Base-by-base conservation (phyloP, 2,113 vertebrate species). In the Morone chrysops region DNA sequence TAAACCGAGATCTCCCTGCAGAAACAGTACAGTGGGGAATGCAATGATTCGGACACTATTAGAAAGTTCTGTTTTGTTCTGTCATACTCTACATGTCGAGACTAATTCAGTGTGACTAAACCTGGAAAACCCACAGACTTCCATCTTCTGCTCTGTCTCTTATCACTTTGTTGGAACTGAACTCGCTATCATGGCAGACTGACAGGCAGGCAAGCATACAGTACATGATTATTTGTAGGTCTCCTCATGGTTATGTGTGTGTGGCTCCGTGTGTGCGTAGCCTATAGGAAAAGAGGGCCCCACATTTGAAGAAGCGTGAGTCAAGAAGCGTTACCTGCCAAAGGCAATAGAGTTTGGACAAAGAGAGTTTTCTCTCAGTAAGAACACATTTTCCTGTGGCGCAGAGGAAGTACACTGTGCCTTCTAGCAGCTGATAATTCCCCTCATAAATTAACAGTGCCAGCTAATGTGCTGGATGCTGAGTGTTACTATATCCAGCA, bases 251-350 rank as follows among this genome's bases (percentile, higher is more conserved):
- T 12, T 62, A 5, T 66, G n/a, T 79, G 70, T 47, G 47, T 56
- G 38, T 61, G 65, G 22, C 22, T 63, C 45, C 82, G 61, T 69
- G 41, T 63, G 57, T 60, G 60, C 71, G 75, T 18, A 36, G 72
- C 22, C n/a, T 60, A 31, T 70, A 76, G 63, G 57, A 83, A 78
- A 74, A 25, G 61, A 63, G 70, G 67, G n/a, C 70, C 62, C 36
- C 20, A 51, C 45, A 62, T 81, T 72, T 81, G 36, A 48, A 47
- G 51, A 78, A 73, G 18, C 38, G 36, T 83, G 81, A 91, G 73
- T 90, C 89, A 89, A 45, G 63, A 76, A 54, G 68, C 31, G 7
- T 82, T 70, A 75, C 81, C 63, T 77, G 90, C 87, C 90, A 80
- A 90, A 83, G 79, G 81, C 90, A 86, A 74, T 60, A 87, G 45